These are phyloP conservation scores for Portevinia maculata DNA, from an alignment of 2,888 invertebrate genomes.

Conservation along the genomic window DNA sequence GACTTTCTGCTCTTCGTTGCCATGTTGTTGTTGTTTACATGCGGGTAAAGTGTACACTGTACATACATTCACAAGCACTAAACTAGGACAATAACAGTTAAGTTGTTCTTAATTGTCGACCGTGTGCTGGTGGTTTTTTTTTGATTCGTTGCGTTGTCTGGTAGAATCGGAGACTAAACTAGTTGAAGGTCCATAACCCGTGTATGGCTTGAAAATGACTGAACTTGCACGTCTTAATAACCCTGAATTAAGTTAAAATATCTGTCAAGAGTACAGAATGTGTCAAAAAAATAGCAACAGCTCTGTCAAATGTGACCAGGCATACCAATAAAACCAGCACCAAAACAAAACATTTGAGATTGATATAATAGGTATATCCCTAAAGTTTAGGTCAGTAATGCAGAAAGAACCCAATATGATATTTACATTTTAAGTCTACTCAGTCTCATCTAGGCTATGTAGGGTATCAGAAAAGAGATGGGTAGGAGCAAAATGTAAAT, in stretches of 20 bases:
- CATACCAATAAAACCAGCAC: too few relatives aligned
- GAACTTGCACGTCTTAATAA: too few relatives aligned
- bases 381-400: constrained; percentile 27
- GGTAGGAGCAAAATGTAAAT: constrained; percentile 6
- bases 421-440: constrained; percentile 69
- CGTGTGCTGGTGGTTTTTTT: constrained; percentile 38
- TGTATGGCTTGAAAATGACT: too few relatives aligned
- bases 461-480: background rate
- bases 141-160: constrained; percentile 10
- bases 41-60: constrained; percentile 71
- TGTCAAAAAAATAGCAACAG: too few relatives aligned
- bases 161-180: constrained; percentile 61
- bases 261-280: too few relatives aligned
- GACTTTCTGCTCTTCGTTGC: constrained; percentile 23
- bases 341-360: too few relatives aligned
- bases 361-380: background rate
- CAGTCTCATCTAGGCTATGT: too few relatives aligned
- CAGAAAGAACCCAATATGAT: constrained; percentile 62
- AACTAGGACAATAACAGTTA: constrained; percentile 74
- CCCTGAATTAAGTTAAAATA: too few relatives aligned
- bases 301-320: too few relatives aligned
- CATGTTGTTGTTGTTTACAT: constrained; percentile 58
- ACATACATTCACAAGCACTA: constrained; percentile 72
- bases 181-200: constrained; percentile 62
- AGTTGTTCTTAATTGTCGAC: constrained; percentile 73